Base-by-base conservation (phyloP, 2,888 invertebrate genomes). In the Choreutis nemorana region DNA sequence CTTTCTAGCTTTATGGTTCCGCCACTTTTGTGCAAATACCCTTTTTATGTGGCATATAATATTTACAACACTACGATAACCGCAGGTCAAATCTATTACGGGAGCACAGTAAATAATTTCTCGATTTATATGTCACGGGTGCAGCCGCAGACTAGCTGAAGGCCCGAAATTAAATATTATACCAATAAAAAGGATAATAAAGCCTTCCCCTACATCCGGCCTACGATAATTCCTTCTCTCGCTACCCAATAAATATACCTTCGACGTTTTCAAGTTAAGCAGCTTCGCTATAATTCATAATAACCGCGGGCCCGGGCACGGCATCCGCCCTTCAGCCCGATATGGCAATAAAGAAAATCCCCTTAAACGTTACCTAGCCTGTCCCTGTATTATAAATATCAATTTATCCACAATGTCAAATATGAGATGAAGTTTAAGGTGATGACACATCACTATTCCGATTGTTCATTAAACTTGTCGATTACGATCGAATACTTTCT, bases 151-250 rank as follows among this genome's bases (percentile, higher is more conserved):
- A 50, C 58, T 57, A 62, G 56, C 53, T 61, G 59, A 71, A 63
- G 58, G 60, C 48, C 65, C 59, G 66, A 77, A 78, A 77, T 78
- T 78, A 77, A 78, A 78, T 78, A 78, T 77, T 72, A 75, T 77
- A 72, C 75, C 77, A 78, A 78, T 78, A 78, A 78, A 77, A 73
- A 60, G 64, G 65, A 75, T 73, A 63, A 66, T 73, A 77, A 77
- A 66, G 67, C 66, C 64, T 61, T 64, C 70, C 73, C 60, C 45
- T 41, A 52, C 67, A 67, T 75, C 77, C 77, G 71, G 58, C 52
- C 50, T 36, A 50, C 65, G 75, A 75, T 77, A 75, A 73, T 77
- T 75, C 68, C 64, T 55, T 50, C 59, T 56, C 51, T 44, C 45
- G 40, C 48, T 57, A 50, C 43, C 55, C 64, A 66, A 77, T 77